Conservation (phyloP, 2,888 invertebrate genomes). For the Aquatica leii region DNA sequence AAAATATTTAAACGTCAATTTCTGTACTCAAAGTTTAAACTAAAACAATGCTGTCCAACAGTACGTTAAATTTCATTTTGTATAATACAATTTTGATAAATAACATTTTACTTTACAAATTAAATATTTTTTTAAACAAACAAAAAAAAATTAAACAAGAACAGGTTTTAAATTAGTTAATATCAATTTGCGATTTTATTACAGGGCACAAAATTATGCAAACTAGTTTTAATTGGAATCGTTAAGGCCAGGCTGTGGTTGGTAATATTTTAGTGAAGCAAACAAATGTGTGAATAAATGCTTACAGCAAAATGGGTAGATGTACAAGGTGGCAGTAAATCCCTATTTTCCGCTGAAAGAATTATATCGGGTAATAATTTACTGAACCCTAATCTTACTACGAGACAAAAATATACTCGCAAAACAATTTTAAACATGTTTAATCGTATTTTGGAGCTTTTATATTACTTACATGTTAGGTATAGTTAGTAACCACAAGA, state of each 20-base stretch:
- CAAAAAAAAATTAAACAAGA: too few relatives aligned
- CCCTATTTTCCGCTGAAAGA: conserved; percentile 6
- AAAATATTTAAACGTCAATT: too few relatives aligned
- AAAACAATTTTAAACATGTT: not conserved
- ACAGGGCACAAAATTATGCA: conserved; percentile 33
- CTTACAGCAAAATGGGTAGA: conserved; percentile 5
- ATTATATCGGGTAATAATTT: conserved; percentile 14
- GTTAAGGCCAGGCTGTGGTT: conserved; percentile 33
- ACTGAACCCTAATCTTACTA: conserved; percentile 2
- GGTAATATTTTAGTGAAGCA: conserved; percentile 25
- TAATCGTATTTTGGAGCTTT: too few relatives aligned
- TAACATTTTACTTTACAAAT: too few relatives aligned
- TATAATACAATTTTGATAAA: too few relatives aligned
- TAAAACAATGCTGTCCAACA: too few relatives aligned
- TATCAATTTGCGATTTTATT: conserved; percentile 31
- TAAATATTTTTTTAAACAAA: too few relatives aligned
- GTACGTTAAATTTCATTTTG: too few relatives aligned
- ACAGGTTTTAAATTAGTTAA: conserved; percentile 26
- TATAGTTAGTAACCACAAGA: too few relatives aligned
- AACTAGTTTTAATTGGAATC: conserved; percentile 34
- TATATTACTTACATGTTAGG: too few relatives aligned
- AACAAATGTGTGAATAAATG: conserved; percentile 23
- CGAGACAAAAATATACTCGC: not conserved
- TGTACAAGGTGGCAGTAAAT: conserved; percentile 11
- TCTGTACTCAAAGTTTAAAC: too few relatives aligned